Conservation (phyloP, 2,113 vertebrate species). For the Sturnus vulgaris region DNA sequence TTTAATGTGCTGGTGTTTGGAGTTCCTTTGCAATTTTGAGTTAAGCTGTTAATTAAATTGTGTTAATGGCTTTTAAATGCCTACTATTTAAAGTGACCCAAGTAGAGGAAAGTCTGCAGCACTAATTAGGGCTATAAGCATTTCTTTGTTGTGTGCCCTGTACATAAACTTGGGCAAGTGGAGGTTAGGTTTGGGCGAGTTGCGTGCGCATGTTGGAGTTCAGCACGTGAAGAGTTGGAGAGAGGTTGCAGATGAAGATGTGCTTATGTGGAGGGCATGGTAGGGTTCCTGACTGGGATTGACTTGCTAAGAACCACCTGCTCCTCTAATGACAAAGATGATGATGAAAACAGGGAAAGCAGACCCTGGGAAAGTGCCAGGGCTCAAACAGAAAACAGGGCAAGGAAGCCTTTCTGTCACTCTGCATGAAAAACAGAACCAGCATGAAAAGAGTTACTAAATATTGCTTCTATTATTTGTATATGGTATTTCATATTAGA, state of each 20-base stretch:
- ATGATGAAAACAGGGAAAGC: not conserved
- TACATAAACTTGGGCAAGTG: not conserved
- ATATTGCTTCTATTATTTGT: not conserved
- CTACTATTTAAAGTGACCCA: not conserved
- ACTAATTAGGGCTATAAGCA: not conserved
- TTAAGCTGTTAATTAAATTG: constrained; percentile 15
- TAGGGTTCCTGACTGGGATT: not conserved
- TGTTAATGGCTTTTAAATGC: not conserved
- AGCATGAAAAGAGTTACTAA: not conserved
- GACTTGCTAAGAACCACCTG: not conserved
- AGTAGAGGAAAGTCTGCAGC: not conserved
- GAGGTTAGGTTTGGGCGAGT: not conserved
- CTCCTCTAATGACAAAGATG: not conserved
- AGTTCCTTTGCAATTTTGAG: not conserved
- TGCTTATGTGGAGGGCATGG: not conserved
- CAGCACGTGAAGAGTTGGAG: not conserved
- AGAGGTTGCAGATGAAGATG: not conserved
- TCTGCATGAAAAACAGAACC: not conserved
- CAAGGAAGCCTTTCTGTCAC: not conserved
- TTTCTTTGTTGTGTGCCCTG: not conserved
- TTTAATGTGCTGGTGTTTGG: not conserved
- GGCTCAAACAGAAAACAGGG: not conserved
- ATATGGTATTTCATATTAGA: not conserved
- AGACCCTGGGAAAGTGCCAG: not conserved
- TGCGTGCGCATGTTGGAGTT: not conserved